phyloP scores from a whole-genome alignment of 2,797 vertebrate species.

The Tadarida brasiliensis region DNA sequence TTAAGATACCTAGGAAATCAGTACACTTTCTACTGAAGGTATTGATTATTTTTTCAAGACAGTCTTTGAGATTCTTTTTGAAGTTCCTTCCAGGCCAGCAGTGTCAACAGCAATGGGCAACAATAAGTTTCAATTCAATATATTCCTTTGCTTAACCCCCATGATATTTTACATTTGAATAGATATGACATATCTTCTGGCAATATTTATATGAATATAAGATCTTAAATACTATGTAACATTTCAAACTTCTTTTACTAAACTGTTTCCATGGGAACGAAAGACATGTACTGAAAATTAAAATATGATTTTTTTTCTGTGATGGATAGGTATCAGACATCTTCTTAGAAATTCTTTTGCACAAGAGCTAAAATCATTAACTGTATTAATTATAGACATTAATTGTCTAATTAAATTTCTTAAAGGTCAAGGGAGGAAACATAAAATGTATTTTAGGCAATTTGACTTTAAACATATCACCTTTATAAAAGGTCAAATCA shows the following conservation, averaged over 20 bases:
- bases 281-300: conserved; percentile 83
- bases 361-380: conserved; percentile 53
- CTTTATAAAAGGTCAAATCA: conserved; percentile 60
- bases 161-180: conserved; percentile 83
- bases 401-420: conserved; percentile 67
- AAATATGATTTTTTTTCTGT: neutral
- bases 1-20: too few relatives aligned
- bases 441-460: conserved; percentile 46
- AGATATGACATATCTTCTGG: conserved; percentile 85
- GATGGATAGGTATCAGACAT: neutral
- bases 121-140: conserved; percentile 84
- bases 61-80: conserved; percentile 73
- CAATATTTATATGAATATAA: conserved; percentile 86
- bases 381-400: conserved; percentile 79
- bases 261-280: conserved; percentile 87
- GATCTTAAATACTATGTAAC: conserved; percentile 86
- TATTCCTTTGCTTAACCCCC: conserved; percentile 84
- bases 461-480: conserved; percentile 57
- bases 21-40: conserved; percentile 70
- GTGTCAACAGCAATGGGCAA: conserved; percentile 79
- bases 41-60: conserved; percentile 82
- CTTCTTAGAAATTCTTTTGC: conserved; percentile 65
- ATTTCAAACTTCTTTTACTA: conserved; percentile 83
- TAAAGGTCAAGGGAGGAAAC: conserved; percentile 73
- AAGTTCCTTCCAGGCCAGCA: conserved; percentile 81